Evolutionary conservation across 2,888 invertebrate genomes (phyloP).

Genomic region (Autographa gamma): DNA sequence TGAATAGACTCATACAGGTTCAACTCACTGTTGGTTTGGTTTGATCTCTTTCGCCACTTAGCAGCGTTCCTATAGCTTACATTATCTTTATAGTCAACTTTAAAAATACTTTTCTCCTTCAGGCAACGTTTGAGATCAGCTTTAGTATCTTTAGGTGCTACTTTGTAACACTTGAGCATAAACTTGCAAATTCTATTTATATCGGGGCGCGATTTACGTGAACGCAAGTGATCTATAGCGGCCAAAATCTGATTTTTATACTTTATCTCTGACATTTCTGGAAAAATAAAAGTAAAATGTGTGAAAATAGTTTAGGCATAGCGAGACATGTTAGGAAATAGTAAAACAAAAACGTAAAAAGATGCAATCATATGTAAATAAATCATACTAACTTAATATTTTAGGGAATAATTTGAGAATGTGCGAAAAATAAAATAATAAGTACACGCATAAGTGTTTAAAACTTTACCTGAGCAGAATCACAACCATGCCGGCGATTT

Average conservation of each 20-base stretch:
- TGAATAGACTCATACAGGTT: slow-evolving; percentile 38
- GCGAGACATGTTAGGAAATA: slow-evolving; percentile 16
- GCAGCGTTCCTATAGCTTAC: slow-evolving; percentile 95
- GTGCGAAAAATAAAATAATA: not conserved
- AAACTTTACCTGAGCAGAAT: slow-evolving; percentile 71
- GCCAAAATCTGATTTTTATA: slow-evolving; percentile 94
- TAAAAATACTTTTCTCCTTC: slow-evolving; percentile 92
- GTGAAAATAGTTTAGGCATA: slow-evolving; percentile 22
- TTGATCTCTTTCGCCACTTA: slow-evolving; percentile 89
- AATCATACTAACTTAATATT: slow-evolving; percentile 18
- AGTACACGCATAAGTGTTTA: slow-evolving; percentile 2
- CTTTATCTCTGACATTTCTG: slow-evolving; percentile 90
- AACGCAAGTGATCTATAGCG: slow-evolving; percentile 95
- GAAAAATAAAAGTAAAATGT: slow-evolving; percentile 59
- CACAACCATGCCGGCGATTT: slow-evolving; percentile 84
- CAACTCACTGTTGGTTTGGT: slow-evolving; percentile 77
- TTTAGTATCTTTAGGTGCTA: slow-evolving; percentile 91
- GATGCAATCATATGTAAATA: slow-evolving; percentile 15
- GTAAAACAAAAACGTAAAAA: slow-evolving; percentile 34
- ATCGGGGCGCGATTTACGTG: slow-evolving; percentile 95
- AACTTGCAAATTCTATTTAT: slow-evolving; percentile 95
- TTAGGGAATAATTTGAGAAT: slow-evolving; percentile 14
- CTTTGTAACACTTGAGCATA: slow-evolving; percentile 92
- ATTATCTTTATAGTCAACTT: slow-evolving; percentile 96
- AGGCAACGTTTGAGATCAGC: slow-evolving; percentile 93